phyloP scores from a whole-genome alignment of 1,140 invertebrate species.

The Monomorium pharaonis region DNA sequence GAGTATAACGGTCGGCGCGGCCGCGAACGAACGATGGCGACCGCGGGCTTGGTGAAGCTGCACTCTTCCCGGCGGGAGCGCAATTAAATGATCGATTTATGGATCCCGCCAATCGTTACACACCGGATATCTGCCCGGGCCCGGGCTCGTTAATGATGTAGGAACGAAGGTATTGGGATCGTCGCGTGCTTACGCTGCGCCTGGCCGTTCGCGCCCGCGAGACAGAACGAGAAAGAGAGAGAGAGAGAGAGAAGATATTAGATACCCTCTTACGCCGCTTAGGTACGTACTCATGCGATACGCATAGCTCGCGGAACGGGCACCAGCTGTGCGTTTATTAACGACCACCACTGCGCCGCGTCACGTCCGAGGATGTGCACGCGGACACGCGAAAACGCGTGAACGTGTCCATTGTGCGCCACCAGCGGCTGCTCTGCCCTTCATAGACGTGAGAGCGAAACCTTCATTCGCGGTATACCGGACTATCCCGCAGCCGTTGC shows the following conservation, averaged over 20 bases:
- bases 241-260: not conserved
- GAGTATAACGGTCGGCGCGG: conserved; percentile 54
- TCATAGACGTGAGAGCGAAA: not conserved
- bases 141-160: conserved; percentile 71
- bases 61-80: conserved; percentile 69
- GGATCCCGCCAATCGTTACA: conserved; percentile 76
- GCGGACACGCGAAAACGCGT: not conserved
- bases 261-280: conserved; percentile 2
- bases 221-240: not conserved
- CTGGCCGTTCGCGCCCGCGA: not conserved
- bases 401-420: conserved; percentile 49
- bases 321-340: conserved; percentile 44
- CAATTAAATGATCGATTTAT: conserved; percentile 82
- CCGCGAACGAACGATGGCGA: conserved; percentile 27
- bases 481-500: not conserved
- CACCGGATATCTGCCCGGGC: conserved; percentile 69
- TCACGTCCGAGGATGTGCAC: not conserved
- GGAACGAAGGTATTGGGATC: conserved; percentile 42
- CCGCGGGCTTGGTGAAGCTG: conserved; percentile 63
- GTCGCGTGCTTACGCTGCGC: conserved; percentile 58
- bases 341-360: conserved; percentile 1
- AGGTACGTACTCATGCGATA: conserved; percentile 5
- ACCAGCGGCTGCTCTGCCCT: not conserved
- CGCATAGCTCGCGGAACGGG: not conserved
- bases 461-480: not conserved